Conservation (phyloP, 2,888 invertebrate species). For the Dolichomitus sp. region DNA sequence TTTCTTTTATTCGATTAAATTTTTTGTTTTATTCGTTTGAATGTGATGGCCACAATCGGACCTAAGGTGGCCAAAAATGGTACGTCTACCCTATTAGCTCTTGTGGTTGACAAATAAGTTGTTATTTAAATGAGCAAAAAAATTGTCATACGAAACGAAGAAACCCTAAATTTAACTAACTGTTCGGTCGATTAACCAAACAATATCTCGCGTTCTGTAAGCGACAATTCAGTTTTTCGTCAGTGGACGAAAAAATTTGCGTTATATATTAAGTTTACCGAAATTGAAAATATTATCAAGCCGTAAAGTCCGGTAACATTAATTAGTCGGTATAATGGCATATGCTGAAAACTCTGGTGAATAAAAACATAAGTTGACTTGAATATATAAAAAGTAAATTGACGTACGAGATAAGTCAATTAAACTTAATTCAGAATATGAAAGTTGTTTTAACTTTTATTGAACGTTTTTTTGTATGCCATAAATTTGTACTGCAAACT, state of each 20-base stretch:
- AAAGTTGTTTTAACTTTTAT: not conserved
- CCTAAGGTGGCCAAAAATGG: no score
- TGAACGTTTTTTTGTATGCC: not conserved
- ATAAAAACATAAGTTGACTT: not conserved
- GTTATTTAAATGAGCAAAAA: no score
- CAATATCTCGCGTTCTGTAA: no score
- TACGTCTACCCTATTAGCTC: no score
- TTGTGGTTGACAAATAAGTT: no score
- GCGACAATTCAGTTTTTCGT: no score
- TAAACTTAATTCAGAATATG: not conserved
- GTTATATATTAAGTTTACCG: not conserved
- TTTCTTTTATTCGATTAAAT: no score
- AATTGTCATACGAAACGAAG: no score
- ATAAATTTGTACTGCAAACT: not conserved
- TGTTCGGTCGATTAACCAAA: no score
- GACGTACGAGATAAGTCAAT: not conserved
- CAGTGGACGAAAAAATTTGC: not conserved
- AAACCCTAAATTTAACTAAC: no score
- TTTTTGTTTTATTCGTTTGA: no score
- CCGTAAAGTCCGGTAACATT: not conserved
- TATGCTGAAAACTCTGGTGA: not conserved
- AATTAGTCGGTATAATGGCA: not conserved
- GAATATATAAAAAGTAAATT: not conserved
- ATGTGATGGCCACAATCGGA: no score
- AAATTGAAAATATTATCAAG: not conserved